Percentiles rank a stretch among this genome's conserved stretches.
Evolutionary conservation across 2,113 vertebrate species (phyloP).

Genomic region (Potamarius usumacintae): DNA sequence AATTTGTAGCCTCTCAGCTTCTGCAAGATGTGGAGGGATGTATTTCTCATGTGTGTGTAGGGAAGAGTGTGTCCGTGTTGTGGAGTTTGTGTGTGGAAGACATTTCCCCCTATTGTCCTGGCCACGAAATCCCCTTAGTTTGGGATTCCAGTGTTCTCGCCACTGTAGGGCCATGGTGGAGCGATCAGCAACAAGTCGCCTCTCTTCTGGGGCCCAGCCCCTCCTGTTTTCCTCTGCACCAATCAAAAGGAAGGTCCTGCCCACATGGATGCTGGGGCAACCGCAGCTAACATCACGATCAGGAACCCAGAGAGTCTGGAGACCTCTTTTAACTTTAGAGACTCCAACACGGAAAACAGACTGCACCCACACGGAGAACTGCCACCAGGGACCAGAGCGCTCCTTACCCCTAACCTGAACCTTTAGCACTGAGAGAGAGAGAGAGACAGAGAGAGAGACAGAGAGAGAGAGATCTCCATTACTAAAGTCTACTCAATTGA

Average conservation of each 20-base stretch:
- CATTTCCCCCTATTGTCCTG: slow-evolving; percentile 82
- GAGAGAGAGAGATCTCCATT: background rate
- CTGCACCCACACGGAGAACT: slow-evolving; percentile 78
- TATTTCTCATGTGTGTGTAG: slow-evolving; percentile 58
- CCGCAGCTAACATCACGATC: slow-evolving; percentile 79
- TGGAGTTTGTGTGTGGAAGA: slow-evolving; percentile 53
- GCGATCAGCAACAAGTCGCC: slow-evolving; percentile 80
- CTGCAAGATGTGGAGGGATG: slow-evolving; percentile 71
- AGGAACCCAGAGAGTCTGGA: slow-evolving; percentile 83
- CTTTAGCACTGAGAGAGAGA: slow-evolving; percentile 72
- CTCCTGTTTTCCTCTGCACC: slow-evolving; percentile 70
- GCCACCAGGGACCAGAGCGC: slow-evolving; percentile 79
- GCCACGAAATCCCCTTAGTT: slow-evolving; percentile 80
- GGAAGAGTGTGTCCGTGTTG: slow-evolving; percentile 16
- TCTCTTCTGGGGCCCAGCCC: slow-evolving; percentile 73
- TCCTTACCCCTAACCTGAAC: slow-evolving; percentile 78
- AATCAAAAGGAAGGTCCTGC: slow-evolving; percentile 75
- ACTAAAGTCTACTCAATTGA: background rate
- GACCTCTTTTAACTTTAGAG: slow-evolving; percentile 71
- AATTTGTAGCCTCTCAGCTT: background rate
- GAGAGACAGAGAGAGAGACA: slow-evolving; percentile 32
- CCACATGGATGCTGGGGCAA: slow-evolving; percentile 79
- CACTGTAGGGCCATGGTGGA: slow-evolving; percentile 82
- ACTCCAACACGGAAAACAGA: slow-evolving; percentile 74
- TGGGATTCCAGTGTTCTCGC: slow-evolving; percentile 85